A percentile compares a stretch with the other conserved stretches of the same genome.
Evolutionary conservation across 2,888 invertebrate species (phyloP).

Genomic region (Ichneumoninae sp.): DNA sequence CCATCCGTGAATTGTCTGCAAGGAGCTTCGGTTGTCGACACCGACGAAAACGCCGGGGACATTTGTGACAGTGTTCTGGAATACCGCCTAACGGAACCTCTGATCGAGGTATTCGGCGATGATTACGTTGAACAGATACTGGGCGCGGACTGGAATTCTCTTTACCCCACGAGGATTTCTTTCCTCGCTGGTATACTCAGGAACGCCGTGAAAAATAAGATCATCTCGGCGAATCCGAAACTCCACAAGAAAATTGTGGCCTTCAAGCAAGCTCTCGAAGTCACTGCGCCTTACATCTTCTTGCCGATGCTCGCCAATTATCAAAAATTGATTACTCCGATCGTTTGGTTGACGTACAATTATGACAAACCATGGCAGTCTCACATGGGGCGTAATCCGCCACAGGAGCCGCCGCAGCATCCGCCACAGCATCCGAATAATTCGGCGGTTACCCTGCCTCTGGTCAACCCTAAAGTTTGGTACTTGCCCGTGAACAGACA

Average conservation of each 20-base stretch:
- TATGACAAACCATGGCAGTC: conserved; percentile 27
- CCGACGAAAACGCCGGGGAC: background rate
- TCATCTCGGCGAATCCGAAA: conserved; percentile 21
- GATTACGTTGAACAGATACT: conserved; percentile 57
- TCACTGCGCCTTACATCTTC: conserved; percentile 60
- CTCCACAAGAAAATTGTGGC: conserved; percentile 11
- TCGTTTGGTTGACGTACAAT: conserved; percentile 65
- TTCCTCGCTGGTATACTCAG: conserved; percentile 57
- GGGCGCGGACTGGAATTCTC: conserved; percentile 8
- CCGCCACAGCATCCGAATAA: conserved; percentile 16
- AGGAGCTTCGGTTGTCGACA: background rate
- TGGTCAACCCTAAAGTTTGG: conserved; percentile 69
- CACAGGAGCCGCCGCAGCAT: background rate
- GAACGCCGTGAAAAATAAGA: conserved; percentile 46
- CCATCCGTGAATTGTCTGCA: conserved; percentile 54
- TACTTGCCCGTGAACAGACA: conserved; percentile 59
- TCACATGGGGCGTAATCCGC: conserved; percentile 27
- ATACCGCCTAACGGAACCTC: conserved; percentile 44
- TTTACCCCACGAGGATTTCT: conserved; percentile 67
- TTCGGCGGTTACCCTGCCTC: conserved; percentile 43
- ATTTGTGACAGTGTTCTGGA: conserved; percentile 39
- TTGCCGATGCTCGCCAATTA: conserved; percentile 61
- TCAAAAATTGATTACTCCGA: conserved; percentile 43
- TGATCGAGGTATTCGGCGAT: conserved; percentile 53
- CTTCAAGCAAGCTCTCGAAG: conserved; percentile 63